Conservation (phyloP, 2,888 invertebrate genomes). For the Zygogramma bicolorata region DNA sequence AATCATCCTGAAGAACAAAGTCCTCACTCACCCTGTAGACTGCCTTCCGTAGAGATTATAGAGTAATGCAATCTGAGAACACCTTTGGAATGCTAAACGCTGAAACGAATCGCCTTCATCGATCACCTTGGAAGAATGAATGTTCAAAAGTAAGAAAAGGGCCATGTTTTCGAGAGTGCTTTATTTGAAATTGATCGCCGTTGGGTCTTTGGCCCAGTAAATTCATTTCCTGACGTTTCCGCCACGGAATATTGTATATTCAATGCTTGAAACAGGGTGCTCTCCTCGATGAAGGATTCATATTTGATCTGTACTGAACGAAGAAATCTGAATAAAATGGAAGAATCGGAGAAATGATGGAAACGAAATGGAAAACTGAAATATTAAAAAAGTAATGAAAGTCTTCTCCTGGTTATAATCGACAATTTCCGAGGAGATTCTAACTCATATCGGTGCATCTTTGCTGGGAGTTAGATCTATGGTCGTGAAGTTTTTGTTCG, state of each 20-base stretch:
- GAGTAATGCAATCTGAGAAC: not conserved
- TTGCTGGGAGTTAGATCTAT: no score
- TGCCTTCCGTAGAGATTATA: not conserved
- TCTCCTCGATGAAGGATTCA: not conserved
- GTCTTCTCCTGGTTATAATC: no score
- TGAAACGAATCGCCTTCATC: not conserved
- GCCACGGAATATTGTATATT: not conserved
- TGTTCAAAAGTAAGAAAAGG: not conserved
- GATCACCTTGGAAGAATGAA: not conserved
- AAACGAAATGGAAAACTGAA: no score
- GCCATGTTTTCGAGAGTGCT: not conserved
- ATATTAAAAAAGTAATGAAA: no score
- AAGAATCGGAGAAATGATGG: no score
- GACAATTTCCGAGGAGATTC: no score
- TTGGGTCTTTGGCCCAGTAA: conserved; percentile 23
- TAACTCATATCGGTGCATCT: no score
- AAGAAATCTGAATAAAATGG: no score
- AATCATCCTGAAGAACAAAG: no score
- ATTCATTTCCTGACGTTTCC: conserved; percentile 22
- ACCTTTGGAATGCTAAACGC: not conserved
- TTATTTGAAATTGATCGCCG: conserved; percentile 29
- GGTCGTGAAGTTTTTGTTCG: no score
- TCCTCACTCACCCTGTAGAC: no score
- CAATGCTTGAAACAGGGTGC: not conserved
- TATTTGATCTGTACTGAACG: no score